These are phyloP conservation scores for Phortica okadai DNA, from an alignment of 2,888 invertebrate species.

Conservation along the genomic window DNA sequence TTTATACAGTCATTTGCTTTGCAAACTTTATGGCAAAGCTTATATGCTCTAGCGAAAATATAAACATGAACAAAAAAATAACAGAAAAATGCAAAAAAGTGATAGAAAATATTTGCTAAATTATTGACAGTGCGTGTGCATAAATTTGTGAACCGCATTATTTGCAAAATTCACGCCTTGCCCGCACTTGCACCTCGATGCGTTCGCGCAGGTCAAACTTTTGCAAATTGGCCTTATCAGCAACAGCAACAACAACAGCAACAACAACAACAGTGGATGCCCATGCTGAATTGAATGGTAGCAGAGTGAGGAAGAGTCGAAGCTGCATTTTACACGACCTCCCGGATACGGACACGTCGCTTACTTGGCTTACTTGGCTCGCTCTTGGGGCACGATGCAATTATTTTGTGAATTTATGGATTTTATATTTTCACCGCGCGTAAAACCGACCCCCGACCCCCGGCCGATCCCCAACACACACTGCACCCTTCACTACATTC, in stretches of 20 bases:
- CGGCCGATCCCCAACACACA: background rate
- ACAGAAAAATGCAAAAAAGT: background rate
- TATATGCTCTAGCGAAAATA: background rate
- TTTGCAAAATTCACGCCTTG: constrained; percentile 33
- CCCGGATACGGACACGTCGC: background rate
- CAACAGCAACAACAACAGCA: background rate
- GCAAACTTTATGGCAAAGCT: no score
- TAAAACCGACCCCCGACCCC: constrained; percentile 12
- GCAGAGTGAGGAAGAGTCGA: background rate
- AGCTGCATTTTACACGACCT: background rate
- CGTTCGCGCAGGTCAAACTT: background rate
- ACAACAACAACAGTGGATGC: background rate
- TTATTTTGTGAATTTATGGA: constrained; percentile 61
- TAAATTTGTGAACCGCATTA: constrained; percentile 44
- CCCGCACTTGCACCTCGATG: background rate
- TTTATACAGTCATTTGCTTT: no score
- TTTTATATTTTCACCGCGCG: constrained; percentile 49
- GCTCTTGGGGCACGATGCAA: constrained; percentile 38
- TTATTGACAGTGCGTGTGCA: constrained; percentile 30
- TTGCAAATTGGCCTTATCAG: constrained; percentile 14
- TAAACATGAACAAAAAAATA: background rate
- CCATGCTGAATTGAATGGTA: background rate
- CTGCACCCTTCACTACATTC: background rate
- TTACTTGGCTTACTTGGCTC: constrained; percentile 5
- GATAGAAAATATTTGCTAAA: constrained; percentile 4